Evolutionary conservation across 2,797 vertebrate species (phyloP).

Genomic region (Miichthys miiuy): DNA sequence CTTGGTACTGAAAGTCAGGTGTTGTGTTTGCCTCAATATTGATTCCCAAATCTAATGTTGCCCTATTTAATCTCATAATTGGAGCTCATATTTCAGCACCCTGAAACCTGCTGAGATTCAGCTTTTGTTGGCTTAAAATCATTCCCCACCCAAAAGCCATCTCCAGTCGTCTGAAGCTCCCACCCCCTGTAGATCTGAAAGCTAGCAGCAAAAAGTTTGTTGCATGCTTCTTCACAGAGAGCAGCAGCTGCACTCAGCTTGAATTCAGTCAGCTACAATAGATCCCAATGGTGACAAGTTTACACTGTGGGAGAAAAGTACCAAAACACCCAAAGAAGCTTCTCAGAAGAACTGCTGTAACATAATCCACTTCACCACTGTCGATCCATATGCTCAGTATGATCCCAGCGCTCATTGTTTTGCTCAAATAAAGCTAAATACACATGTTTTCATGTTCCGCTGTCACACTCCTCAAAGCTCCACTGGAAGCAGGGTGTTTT

Average conservation of each 20-base stretch:
- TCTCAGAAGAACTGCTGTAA: neutral
- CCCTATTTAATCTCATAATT: neutral
- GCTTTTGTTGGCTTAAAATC: neutral
- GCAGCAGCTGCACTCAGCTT: conserved; percentile 41
- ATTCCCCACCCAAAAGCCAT: conserved; percentile 17
- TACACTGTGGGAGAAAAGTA: neutral
- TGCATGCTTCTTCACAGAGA: conserved; percentile 5
- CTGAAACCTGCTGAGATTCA: neutral
- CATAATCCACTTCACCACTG: conserved; percentile 6
- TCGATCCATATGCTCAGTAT: neutral
- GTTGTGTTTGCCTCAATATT: neutral
- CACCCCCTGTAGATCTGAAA: conserved; percentile 14
- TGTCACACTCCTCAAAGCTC: neutral
- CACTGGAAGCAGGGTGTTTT: neutral
- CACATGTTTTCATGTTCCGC: neutral
- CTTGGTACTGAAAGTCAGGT: neutral
- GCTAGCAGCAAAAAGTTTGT: conserved; percentile 5
- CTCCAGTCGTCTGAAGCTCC: conserved; percentile 9
- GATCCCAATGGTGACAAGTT: conserved; percentile 12
- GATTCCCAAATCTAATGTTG: neutral
- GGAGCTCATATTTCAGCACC: neutral
- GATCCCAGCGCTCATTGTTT: conserved; percentile 16
- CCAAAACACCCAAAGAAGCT: conserved; percentile 20
- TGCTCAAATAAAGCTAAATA: conserved; percentile 1
- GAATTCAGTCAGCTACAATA: conserved; percentile 24